phyloP scores from a whole-genome alignment of 2,113 vertebrate species.

The Lagopus muta region DNA sequence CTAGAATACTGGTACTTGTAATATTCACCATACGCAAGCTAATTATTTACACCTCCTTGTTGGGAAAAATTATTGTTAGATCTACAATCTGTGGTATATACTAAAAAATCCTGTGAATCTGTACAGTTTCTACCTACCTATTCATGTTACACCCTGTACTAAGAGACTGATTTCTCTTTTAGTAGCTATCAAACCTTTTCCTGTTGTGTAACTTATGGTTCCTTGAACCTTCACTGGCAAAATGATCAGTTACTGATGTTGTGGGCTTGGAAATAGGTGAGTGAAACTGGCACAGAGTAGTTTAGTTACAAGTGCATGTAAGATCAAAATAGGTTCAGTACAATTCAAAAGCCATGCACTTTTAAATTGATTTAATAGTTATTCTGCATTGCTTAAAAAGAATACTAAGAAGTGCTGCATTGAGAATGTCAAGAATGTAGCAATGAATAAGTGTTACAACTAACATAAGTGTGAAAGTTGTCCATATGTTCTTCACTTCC shows the following conservation, averaged over 20 bases:
- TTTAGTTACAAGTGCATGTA: not conserved
- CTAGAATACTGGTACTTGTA: accelerated
- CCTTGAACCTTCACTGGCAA: not conserved
- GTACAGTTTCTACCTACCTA: not conserved
- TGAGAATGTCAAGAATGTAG: not conserved
- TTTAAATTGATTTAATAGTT: not conserved
- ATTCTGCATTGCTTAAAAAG: not conserved
- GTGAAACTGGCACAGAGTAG: accelerated
- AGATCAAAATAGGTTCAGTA: not conserved
- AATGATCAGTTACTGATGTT: not conserved
- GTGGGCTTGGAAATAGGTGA: not conserved
- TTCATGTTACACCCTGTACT: not conserved
- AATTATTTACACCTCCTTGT: not conserved
- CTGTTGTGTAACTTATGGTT: not conserved
- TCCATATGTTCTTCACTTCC: not conserved
- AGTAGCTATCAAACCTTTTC: not conserved
- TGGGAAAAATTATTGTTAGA: not conserved
- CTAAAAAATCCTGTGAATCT: not conserved
- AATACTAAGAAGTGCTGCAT: not conserved
- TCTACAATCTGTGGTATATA: not conserved
- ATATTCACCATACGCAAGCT: not conserved
- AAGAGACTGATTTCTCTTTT: not conserved
- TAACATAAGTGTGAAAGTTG: conserved; percentile 40
- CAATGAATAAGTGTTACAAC: conserved; percentile 39
- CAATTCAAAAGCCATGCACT: not conserved